Evolutionary conservation across 2,888 invertebrate species (phyloP).

Genomic region (Lycia hirtaria): DNA sequence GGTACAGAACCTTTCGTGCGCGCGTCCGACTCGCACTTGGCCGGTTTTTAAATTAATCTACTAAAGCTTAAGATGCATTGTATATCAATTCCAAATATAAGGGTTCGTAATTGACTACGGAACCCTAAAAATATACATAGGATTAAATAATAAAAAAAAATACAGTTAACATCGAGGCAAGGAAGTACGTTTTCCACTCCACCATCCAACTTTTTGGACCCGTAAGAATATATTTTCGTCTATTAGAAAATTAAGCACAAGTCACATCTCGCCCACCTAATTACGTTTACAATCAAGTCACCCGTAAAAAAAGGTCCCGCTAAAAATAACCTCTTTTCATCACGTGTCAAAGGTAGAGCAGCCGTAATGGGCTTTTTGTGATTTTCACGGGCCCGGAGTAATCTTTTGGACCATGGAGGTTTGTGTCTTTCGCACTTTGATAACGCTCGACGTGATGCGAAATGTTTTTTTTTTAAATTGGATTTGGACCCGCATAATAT

Average conservation of each 20-base stretch:
- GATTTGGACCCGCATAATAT: no score
- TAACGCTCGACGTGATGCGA: slow-evolving; percentile 22
- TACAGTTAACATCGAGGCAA: no score
- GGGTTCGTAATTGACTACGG: no score
- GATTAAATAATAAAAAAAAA: no score
- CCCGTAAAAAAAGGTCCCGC: slow-evolving; percentile 18
- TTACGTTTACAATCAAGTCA: slow-evolving; percentile 19
- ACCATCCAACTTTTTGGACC: background rate
- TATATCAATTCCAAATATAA: no score
- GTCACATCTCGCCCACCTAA: background rate
- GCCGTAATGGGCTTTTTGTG: slow-evolving; percentile 16
- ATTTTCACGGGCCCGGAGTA: slow-evolving; percentile 12
- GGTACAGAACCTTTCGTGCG: no score
- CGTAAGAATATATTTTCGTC: background rate
- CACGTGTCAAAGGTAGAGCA: slow-evolving; percentile 16
- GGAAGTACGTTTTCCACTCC: background rate
- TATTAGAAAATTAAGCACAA: background rate
- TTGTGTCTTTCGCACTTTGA: slow-evolving; percentile 25
- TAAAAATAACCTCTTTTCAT: slow-evolving; percentile 15
- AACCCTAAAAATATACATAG: no score
- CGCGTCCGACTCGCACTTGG: no score
- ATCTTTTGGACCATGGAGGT: slow-evolving; percentile 20
- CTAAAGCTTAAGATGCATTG: no score
- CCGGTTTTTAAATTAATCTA: no score
- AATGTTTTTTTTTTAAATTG: no score